Conservation (phyloP, 1,140 invertebrate species). For the Drosophila arizonae region DNA sequence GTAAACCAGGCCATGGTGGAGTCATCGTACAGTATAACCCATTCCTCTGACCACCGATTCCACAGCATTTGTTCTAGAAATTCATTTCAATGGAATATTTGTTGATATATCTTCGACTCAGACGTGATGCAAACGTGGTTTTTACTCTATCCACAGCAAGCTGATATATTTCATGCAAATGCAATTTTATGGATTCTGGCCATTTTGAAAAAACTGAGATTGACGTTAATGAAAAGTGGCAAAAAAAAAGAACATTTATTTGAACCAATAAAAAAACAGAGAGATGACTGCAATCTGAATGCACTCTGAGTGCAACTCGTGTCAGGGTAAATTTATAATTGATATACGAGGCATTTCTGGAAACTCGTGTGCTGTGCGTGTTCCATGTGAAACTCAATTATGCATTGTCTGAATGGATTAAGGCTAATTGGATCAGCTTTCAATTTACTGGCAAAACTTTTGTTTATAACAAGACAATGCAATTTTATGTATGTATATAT, state of each 20-base stretch:
- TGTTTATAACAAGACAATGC: background rate
- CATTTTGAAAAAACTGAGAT: no score
- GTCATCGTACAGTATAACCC: conserved; percentile 91
- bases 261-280: no score
- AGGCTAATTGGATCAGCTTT: background rate
- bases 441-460: background rate
- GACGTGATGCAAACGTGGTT: no score
- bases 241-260: no score
- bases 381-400: background rate
- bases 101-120: no score
- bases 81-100: background rate
- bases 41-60: conserved; percentile 91
- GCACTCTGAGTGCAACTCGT: no score
- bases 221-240: no score
- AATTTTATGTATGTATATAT: background rate
- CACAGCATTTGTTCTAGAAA: conserved; percentile 88
- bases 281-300: background rate
- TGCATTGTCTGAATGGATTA: background rate
- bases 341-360: background rate
- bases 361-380: background rate
- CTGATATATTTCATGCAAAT: no score
- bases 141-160: no score
- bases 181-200: no score
- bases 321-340: background rate
- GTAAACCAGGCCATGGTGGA: conserved; percentile 91